Percentiles rank a stretch among this genome's conserved stretches.
These are phyloP conservation scores for Chrysopilus asiliformis DNA, from an alignment of 2,888 invertebrate species.

Conservation along the genomic window DNA sequence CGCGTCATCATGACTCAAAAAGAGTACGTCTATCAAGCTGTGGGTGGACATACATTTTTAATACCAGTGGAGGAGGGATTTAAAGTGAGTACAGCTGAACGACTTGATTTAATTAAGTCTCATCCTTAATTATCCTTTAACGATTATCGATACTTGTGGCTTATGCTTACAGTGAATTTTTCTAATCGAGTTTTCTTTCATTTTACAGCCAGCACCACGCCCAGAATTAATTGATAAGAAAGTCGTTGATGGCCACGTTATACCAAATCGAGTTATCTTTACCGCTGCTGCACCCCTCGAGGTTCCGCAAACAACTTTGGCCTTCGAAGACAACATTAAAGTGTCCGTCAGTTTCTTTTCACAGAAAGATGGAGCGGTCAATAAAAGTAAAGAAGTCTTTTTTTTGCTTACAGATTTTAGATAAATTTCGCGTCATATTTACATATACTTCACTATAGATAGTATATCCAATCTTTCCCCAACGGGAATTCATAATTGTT, in stretches of 20 bases:
- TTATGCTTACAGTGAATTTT: too few species aligned
- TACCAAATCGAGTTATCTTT: constrained; percentile 75
- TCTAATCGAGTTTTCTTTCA: constrained; percentile 4
- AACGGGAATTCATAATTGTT: too few species aligned
- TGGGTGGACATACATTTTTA: constrained; percentile 76
- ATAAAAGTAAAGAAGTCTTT: neutral
- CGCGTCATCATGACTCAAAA: constrained; percentile 59
- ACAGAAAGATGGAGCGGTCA: constrained; percentile 43
- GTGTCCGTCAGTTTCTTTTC: constrained; percentile 69
- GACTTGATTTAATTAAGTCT: neutral
- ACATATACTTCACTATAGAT: too few species aligned
- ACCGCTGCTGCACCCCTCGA: constrained; percentile 66
- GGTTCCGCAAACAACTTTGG: constrained; percentile 62
- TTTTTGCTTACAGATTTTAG: too few species aligned
- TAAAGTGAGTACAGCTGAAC: constrained; percentile 44
- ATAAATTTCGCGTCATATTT: too few species aligned
- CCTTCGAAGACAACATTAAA: constrained; percentile 70
- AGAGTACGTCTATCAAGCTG: constrained; percentile 59
- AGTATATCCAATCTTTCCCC: too few species aligned
- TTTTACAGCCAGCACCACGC: constrained; percentile 47
- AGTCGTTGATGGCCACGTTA: constrained; percentile 81
- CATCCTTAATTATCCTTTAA: constrained; percentile 1
- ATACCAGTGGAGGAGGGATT: constrained; percentile 84
- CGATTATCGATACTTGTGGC: too few species aligned
- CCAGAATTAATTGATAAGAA: constrained; percentile 66